phyloP scores from a whole-genome alignment of 2,888 invertebrate genomes.

The Trisateles emortualis region DNA sequence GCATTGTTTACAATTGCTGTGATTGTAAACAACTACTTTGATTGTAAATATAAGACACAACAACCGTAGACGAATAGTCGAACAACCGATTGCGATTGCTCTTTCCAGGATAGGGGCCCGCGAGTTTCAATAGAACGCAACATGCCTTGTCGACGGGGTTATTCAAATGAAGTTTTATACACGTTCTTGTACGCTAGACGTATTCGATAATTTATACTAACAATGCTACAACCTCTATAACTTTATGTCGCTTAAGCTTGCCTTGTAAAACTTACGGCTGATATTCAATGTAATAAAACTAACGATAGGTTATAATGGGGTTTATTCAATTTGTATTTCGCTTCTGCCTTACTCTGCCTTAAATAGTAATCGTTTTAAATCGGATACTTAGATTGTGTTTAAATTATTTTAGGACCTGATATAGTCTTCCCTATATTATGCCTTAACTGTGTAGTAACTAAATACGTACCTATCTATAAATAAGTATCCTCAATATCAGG shows the following conservation, averaged over 20 bases:
- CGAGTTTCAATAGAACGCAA: conserved; percentile 42
- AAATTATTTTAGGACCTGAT: too few species aligned
- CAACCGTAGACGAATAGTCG: not conserved
- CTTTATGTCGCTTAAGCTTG: conserved; percentile 29
- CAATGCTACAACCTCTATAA: conserved; percentile 50
- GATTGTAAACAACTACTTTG: conserved; percentile 13
- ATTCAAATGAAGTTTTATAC: conserved; percentile 73
- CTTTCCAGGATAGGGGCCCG: conserved; percentile 25
- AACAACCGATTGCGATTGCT: conserved; percentile 30
- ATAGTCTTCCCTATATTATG: too few species aligned
- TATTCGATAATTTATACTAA: conserved; percentile 76
- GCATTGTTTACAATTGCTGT: conserved; percentile 12
- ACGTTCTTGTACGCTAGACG: conserved; percentile 61
- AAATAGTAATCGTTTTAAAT: conserved; percentile 1
- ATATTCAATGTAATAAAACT: conserved; percentile 11
- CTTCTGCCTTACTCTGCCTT: conserved; percentile 1
- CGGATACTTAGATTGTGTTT: too few species aligned
- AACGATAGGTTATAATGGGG: conserved; percentile 5
- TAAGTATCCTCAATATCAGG: too few species aligned
- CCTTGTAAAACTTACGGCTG: conserved; percentile 26
- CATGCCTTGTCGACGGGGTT: conserved; percentile 56
- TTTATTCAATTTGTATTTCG: conserved; percentile 3
- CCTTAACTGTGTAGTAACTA: too few species aligned
- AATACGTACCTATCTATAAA: too few species aligned
- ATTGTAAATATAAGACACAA: not conserved